phyloP scores from a whole-genome alignment of 2,113 vertebrate species.

The Macrotus californicus region DNA sequence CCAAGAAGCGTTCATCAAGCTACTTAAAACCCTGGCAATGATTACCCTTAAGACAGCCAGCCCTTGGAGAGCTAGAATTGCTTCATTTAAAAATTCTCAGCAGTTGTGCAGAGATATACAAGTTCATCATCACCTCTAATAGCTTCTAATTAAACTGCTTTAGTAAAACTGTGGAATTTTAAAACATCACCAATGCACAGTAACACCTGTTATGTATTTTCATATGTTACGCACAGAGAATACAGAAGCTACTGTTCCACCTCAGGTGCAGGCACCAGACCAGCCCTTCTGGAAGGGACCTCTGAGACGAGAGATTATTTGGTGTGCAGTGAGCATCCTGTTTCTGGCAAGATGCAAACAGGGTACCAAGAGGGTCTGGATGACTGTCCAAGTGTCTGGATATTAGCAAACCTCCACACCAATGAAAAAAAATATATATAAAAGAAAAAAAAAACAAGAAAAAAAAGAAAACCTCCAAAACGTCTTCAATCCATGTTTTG shows the following conservation, averaged over 20 bases:
- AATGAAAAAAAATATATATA: too few species aligned
- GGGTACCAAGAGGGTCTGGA: not conserved
- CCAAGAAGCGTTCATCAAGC: not conserved
- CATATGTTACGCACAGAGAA: constrained; percentile 52
- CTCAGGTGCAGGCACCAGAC: not conserved
- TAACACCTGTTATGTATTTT: constrained; percentile 70
- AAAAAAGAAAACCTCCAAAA: not conserved
- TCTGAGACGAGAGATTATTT: not conserved
- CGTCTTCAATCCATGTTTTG: not conserved
- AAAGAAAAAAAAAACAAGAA: too few species aligned
- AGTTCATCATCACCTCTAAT: constrained; percentile 79
- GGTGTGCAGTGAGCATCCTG: fast-evolving
- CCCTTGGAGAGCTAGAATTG: not conserved
- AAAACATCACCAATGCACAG: constrained; percentile 57
- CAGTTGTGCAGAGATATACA: constrained; percentile 64
- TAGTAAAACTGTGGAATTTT: constrained; percentile 72
- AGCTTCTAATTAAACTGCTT: constrained; percentile 77
- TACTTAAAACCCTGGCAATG: not conserved
- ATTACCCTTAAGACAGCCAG: not conserved
- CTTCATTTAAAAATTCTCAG: not conserved
- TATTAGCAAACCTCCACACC: not conserved
- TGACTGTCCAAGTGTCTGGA: not conserved
- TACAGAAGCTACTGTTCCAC: constrained; percentile 52
- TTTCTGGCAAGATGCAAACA: not conserved
- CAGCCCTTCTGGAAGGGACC: not conserved